Base-by-base conservation (phyloP, 1,140 invertebrate species). In the Ptiloglossa arizonensis region DNA sequence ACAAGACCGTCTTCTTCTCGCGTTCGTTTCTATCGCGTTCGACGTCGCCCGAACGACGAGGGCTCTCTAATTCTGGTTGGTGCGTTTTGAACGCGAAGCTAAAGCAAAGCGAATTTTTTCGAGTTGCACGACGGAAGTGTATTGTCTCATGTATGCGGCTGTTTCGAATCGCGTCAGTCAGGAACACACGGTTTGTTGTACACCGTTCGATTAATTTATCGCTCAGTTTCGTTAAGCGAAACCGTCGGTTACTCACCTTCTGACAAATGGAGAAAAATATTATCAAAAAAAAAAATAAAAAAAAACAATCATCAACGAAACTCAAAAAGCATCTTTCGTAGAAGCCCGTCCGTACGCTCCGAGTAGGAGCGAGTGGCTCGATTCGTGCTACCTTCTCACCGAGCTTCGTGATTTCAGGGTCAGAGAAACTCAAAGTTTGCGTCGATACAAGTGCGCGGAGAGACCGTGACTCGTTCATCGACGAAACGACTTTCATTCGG, bases 71-170 rank as follows among this genome's bases (percentile, higher is more conserved):
- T n/a, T n/a, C 50, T 48, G 22, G 41, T 59, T 29, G 22, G 22
- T 27, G 57, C 29, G 57, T 22, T 27, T 57, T 6, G 24, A 46
- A 19, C 46, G 57, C 67, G 56, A 62, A 54, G 67, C 57, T 22
- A 66, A 60, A 60, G 32, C 63, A 68, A 67, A 62, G n/a, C 8
- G 9, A 48, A 41, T 60, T 52, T 22, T 44, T 27, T 46, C 67
- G 46, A 52, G 6, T 77, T 54, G 32, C 48, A 63, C 44, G 75
- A 71, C 68, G 67, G 75, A 77, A 77, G 54, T 35, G 75, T 76
- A 76, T 76, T 76, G 73, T 76, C 73, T 50, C 66, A n/a, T 76
- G 73, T 67, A 59, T 59, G 57, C 44, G 44, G 24, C 41, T 59
- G 32, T 46, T 38, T 41, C 11, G 41, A 52, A n/a, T 68, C 56